These are phyloP conservation scores for Siderastrea radians DNA, from an alignment of 92 coral and sea anemone species.

Conservation along the genomic window DNA sequence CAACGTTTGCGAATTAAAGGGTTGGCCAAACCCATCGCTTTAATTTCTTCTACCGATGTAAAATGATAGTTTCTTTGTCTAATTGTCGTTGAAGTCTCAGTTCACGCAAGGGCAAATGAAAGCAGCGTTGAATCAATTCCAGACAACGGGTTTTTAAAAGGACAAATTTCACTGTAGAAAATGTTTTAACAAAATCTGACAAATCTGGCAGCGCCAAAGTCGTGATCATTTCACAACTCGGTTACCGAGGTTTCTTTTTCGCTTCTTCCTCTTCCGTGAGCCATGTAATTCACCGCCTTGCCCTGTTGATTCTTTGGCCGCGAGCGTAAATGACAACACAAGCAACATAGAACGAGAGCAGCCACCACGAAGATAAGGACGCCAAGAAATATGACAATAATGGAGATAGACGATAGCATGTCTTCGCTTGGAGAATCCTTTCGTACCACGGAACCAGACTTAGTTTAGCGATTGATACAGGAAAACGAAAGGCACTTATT, in stretches of 20 bases:
- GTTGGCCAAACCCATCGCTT: neutral
- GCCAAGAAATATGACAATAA: conserved; percentile 95
- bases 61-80: conserved; percentile 1
- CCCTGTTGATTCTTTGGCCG: conserved; percentile 70
- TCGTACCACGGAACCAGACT: neutral
- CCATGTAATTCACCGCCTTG: conserved; percentile 37
- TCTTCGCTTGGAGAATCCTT: conserved; percentile 26
- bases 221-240: conserved; percentile 58
- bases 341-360: conserved; percentile 89
- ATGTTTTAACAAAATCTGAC: neutral
- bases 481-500: conserved; percentile 11
- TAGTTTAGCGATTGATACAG: conserved; percentile 36
- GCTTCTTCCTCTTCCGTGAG: conserved; percentile 76
- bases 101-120: neutral
- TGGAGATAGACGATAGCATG: conserved; percentile 90
- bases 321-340: conserved; percentile 89
- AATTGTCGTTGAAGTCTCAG: neutral
- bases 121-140: neutral
- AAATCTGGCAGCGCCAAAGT: neutral
- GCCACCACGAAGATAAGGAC: conserved; percentile 93
- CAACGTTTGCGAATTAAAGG: too few species aligned
- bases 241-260: conserved; percentile 92
- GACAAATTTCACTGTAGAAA: neutral
- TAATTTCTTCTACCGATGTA: neutral
- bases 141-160: too few species aligned